phyloP scores from a whole-genome alignment of 2,888 invertebrate genomes.

The Tupiocoris notatus region DNA sequence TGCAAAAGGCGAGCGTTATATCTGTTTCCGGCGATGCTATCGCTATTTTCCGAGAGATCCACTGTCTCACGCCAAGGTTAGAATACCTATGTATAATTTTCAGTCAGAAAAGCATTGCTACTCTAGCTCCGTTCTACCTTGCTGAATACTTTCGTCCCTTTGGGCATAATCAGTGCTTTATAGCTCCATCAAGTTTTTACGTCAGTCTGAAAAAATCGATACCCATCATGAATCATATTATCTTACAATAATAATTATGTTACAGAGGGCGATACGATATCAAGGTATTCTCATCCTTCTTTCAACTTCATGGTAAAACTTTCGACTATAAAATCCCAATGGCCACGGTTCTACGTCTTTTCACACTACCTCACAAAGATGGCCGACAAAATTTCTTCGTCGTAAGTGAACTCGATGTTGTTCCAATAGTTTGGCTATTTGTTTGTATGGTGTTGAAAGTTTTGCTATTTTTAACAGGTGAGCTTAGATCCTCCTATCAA shows the following conservation, averaged over 20 bases:
- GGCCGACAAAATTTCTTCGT: conserved; percentile 98
- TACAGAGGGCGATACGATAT: conserved; percentile 91
- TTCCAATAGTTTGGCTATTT: background rate
- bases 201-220: too few relatives aligned
- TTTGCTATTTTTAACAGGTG: conserved; percentile 54
- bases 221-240: too few relatives aligned
- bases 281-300: conserved; percentile 87
- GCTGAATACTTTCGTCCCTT: too few relatives aligned
- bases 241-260: too few relatives aligned
- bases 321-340: conserved; percentile 99
- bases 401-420: conserved; percentile 57
- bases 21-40: conserved; percentile 97
- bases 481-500: conserved; percentile 98
- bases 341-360: conserved; percentile 91
- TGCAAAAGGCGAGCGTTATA: conserved; percentile 96
- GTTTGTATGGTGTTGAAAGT: background rate
- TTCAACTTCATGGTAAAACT: conserved; percentile 95
- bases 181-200: too few relatives aligned
- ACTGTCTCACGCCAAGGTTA: conserved; percentile 95
- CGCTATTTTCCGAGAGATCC: conserved; percentile 93
- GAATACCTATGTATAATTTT: too few relatives aligned
- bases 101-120: too few relatives aligned
- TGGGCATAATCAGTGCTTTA: too few relatives aligned
- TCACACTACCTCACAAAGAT: conserved; percentile 94
- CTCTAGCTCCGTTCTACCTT: too few relatives aligned